Conservation (phyloP, 2,888 invertebrate species). For the Phaedon cochleariae region DNA sequence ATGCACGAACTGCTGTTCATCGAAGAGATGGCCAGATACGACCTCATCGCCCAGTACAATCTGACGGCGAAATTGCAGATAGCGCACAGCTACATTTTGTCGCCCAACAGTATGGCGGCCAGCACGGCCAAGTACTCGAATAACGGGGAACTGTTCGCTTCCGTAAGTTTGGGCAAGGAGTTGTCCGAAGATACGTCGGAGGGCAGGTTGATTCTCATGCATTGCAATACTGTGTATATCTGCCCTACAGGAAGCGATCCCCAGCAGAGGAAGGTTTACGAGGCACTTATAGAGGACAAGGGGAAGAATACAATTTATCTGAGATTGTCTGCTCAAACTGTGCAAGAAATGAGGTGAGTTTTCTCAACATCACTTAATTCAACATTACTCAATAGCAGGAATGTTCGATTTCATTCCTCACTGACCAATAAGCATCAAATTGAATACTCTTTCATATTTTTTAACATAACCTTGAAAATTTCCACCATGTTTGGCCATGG, state of each 20-base stretch:
- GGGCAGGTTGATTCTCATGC: conserved; percentile 79
- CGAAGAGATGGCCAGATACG: conserved; percentile 75
- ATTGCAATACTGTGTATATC: conserved; percentile 73
- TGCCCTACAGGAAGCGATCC: conserved; percentile 41
- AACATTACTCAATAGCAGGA: no score
- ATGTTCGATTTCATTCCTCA: no score
- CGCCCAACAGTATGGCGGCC: conserved; percentile 73
- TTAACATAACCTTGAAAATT: no score
- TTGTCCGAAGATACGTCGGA: conserved; percentile 85
- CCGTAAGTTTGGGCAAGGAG: conserved; percentile 75
- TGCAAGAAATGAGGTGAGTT: conserved; percentile 31
- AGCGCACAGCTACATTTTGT: conserved; percentile 73
- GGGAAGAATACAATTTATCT: conserved; percentile 81
- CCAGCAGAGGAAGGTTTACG: conserved; percentile 68
- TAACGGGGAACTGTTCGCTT: conserved; percentile 79
- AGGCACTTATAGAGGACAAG: conserved; percentile 78
- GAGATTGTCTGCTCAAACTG: conserved; percentile 59
- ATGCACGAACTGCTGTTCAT: conserved; percentile 80
- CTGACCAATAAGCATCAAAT: no score
- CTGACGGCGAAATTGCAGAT: conserved; percentile 71
- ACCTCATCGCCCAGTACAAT: conserved; percentile 75
- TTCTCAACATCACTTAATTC: no score
- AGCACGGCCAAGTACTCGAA: conserved; percentile 80
- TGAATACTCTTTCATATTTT: no score
- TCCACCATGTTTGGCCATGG: no score